Evolutionary conservation across 2,888 invertebrate species (phyloP).

Genomic region (Xiphydria camelus): DNA sequence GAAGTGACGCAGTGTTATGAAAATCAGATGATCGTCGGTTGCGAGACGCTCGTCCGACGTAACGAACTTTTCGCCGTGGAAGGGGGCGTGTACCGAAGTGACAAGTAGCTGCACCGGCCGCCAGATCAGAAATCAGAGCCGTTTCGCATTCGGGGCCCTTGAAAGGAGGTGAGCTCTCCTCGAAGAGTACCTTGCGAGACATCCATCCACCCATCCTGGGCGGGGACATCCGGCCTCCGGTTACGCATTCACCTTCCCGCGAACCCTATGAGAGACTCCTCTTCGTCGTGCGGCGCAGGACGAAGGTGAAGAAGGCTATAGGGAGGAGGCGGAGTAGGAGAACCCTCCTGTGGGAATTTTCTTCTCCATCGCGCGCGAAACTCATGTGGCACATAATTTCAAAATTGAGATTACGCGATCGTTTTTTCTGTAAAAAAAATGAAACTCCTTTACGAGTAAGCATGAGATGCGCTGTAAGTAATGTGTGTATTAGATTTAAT

Average conservation of each 20-base stretch:
- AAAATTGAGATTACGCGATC: no score
- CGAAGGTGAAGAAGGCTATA: conserved; percentile 15
- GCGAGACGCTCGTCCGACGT: conserved; percentile 17
- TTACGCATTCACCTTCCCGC: conserved; percentile 49
- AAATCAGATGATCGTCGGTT: conserved; percentile 45
- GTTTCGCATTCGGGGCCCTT: conserved; percentile 14
- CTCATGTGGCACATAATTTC: neutral
- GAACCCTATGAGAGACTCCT: conserved; percentile 12
- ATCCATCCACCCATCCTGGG: conserved; percentile 37
- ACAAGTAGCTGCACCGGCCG: conserved; percentile 54
- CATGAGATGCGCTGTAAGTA: no score
- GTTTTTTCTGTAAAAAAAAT: no score
- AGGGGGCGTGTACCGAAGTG: conserved; percentile 38
- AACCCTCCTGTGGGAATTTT: conserved; percentile 32
- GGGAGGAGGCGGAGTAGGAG: conserved; percentile 20
- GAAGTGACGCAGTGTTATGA: conserved; percentile 54
- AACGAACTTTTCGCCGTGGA: conserved; percentile 41
- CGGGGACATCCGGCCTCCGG: conserved; percentile 57
- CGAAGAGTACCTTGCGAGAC: conserved; percentile 10
- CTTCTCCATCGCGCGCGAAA: neutral
- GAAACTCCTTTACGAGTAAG: no score
- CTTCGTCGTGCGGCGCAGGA: conserved; percentile 16
- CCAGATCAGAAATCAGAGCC: conserved; percentile 57
- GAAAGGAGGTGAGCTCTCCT: conserved; percentile 6
- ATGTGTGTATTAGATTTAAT: no score